A percentile compares a stretch with the other conserved stretches of the same genome.
Evolutionary conservation across 1,140 invertebrate species (phyloP).

Genomic region (Diplogasteroides magnus): DNA sequence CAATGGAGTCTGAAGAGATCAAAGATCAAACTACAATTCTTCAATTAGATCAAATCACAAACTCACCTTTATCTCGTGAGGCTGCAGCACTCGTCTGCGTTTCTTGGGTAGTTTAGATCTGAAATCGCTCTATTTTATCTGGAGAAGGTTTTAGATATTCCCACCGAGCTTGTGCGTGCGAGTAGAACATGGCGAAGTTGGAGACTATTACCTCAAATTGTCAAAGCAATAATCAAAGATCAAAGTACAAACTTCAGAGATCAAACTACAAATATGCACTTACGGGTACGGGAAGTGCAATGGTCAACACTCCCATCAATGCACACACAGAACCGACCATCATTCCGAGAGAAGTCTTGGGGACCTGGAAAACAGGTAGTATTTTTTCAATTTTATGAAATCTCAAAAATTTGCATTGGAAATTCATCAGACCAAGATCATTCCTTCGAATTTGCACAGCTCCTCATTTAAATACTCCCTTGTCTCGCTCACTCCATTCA

Average conservation of each 20-base stretch:
- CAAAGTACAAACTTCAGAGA: background rate
- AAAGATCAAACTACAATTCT: background rate
- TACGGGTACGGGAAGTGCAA: conserved; percentile 81
- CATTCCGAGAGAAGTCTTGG: conserved; percentile 81
- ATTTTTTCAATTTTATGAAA: background rate
- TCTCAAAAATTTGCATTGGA: too few species aligned
- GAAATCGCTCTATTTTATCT: conserved; percentile 18
- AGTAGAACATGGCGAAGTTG: conserved; percentile 89
- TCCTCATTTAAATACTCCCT: too few species aligned
- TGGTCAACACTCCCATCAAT: conserved; percentile 78
- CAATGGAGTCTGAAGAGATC: too few species aligned
- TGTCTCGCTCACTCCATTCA: too few species aligned
- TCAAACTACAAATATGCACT: background rate
- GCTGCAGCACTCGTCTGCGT: conserved; percentile 72
- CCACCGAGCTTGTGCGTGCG: conserved; percentile 77
- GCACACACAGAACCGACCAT: conserved; percentile 79
- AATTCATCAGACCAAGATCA: too few species aligned
- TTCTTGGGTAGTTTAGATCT: conserved; percentile 81
- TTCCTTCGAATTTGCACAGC: too few species aligned
- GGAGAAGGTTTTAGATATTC: background rate
- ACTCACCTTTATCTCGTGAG: conserved; percentile 32
- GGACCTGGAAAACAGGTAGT: conserved; percentile 50
- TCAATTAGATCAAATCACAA: conserved; percentile 11
- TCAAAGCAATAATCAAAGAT: background rate
- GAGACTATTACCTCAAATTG: conserved; percentile 88